Evolutionary conservation across 2,113 vertebrate species (phyloP).

Genomic region (Grallaria varia): DNA sequence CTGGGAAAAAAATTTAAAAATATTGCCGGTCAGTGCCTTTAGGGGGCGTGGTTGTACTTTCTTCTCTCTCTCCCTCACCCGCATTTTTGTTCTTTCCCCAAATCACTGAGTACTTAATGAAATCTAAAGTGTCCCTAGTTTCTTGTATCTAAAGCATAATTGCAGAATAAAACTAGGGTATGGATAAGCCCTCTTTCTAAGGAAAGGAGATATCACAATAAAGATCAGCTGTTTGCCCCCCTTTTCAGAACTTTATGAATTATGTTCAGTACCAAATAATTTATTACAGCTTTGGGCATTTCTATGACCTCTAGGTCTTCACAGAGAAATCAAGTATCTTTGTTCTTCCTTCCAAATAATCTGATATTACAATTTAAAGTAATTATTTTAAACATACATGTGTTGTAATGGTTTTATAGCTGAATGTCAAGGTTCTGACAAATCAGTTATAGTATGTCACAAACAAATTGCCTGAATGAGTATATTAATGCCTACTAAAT

Average conservation of each 20-base stretch:
- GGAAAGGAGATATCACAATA: not conserved
- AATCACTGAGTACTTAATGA: not conserved
- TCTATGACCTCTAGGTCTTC: not conserved
- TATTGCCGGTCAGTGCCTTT: not conserved
- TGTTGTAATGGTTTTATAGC: not conserved
- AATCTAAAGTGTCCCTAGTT: not conserved
- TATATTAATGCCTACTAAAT: not conserved
- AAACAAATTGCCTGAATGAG: not conserved
- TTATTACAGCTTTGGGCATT: not conserved
- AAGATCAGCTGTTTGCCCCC: not conserved
- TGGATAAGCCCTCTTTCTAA: not conserved
- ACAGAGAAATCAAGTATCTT: not conserved
- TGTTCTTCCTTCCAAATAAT: not conserved
- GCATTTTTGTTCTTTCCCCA: not conserved
- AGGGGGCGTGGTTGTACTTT: not conserved
- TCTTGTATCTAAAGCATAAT: not conserved
- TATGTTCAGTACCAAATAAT: not conserved
- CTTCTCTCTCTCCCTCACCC: accelerated
- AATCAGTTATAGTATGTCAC: not conserved
- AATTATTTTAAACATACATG: not conserved
- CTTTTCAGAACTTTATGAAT: not conserved
- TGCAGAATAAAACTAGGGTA: not conserved
- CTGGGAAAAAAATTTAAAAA: not conserved
- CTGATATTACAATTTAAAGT: not conserved
- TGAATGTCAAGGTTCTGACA: not conserved